Percentiles rank a stretch among this genome's conserved stretches.
Evolutionary conservation across 2,888 invertebrate genomes (phyloP).

Genomic region (Plagodis pulveraria): DNA sequence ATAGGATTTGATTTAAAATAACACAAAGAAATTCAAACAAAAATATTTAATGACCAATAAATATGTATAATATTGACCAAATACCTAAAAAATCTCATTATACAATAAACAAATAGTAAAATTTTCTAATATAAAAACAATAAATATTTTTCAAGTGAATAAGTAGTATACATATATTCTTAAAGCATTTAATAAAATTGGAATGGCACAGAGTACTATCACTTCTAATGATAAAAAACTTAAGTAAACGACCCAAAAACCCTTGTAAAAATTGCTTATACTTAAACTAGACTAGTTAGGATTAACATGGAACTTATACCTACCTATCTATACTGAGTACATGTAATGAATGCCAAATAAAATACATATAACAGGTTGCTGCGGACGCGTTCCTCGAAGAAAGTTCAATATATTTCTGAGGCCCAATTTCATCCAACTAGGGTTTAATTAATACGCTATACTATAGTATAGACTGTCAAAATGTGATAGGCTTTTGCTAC

Average conservation of each 20-base stretch:
- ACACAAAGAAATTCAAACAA: not conserved
- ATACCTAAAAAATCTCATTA: slow-evolving; percentile 3
- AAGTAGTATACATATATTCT: slow-evolving; percentile 14
- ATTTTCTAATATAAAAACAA: slow-evolving; percentile 2
- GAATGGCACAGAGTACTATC: slow-evolving; percentile 33
- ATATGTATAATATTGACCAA: not conserved
- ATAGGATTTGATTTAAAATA: too few relatives aligned
- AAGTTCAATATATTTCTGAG: too few relatives aligned
- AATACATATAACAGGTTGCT: too few relatives aligned
- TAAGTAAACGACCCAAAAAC: slow-evolving; percentile 48
- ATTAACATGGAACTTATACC: slow-evolving; percentile 4
- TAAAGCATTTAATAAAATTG: slow-evolving; percentile 19
- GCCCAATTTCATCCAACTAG: too few relatives aligned
- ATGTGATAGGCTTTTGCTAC: too few relatives aligned
- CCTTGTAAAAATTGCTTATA: slow-evolving; percentile 44
- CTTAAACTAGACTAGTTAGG: slow-evolving; percentile 30
- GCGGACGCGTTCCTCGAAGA: too few relatives aligned
- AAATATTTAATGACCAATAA: slow-evolving; percentile 1
- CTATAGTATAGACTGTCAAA: too few relatives aligned
- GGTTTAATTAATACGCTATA: too few relatives aligned
- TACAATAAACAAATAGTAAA: slow-evolving; percentile 3
- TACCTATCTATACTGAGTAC: not conserved
- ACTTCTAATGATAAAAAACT: slow-evolving; percentile 10
- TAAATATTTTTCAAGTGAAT: slow-evolving; percentile 5
- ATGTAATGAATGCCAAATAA: too few relatives aligned